Evolutionary conservation across 2,113 vertebrate genomes (phyloP).

Genomic region (Corythornis vintsioides): DNA sequence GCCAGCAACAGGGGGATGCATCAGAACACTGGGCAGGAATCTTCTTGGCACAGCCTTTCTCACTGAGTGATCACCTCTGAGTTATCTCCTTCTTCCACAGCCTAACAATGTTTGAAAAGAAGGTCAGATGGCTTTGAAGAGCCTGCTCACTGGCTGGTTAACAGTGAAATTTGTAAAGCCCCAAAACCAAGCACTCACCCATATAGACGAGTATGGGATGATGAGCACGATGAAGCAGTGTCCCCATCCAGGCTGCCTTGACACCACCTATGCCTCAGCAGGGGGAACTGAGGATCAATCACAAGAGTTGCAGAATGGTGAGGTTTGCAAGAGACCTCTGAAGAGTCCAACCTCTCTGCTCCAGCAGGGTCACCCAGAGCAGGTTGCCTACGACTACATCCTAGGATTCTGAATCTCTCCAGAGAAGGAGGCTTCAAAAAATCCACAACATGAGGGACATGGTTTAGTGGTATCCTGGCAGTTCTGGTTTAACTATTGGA

Average conservation of each 20-base stretch:
- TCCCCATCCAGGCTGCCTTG: background rate
- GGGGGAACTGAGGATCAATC: background rate
- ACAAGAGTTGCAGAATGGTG: too few relatives aligned
- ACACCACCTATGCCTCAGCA: too few relatives aligned
- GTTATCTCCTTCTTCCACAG: background rate
- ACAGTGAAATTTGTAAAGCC: background rate
- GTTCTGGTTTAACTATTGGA: too few relatives aligned
- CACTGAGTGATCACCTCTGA: background rate
- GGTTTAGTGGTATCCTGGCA: too few relatives aligned
- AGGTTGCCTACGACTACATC: too few relatives aligned
- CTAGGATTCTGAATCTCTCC: too few relatives aligned
- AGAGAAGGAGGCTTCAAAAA: too few relatives aligned
- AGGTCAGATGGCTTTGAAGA: background rate
- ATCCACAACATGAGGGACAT: too few relatives aligned
- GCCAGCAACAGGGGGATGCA: fast-evolving
- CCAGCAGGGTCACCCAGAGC: too few relatives aligned
- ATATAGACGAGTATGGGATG: fast-evolving
- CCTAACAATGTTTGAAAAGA: background rate
- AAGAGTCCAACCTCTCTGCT: too few relatives aligned
- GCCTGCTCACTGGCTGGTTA: background rate
- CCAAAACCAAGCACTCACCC: fast-evolving
- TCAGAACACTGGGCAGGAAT: background rate
- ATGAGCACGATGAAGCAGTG: background rate
- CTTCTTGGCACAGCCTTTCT: background rate
- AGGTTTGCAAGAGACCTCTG: too few relatives aligned